Percentiles rank a stretch among this genome's conserved stretches.
phyloP scores from a whole-genome alignment of 2,797 vertebrate species.

The Dryobates pubescens region DNA sequence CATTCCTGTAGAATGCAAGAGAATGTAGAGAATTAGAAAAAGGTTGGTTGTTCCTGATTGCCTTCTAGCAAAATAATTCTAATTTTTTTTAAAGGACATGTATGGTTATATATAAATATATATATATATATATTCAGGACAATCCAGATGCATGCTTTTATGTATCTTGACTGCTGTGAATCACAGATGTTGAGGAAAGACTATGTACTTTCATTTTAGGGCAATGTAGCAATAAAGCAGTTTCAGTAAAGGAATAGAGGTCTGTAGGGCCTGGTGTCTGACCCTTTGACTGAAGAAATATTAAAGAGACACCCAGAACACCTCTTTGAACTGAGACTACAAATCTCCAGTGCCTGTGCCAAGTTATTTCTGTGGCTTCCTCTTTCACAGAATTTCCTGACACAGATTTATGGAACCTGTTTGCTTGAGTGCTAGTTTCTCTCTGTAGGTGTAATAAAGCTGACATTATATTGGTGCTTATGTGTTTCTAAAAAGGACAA shows the following conservation, averaged over 20 bases:
- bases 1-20: background rate
- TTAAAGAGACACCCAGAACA: background rate
- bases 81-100: too few species aligned
- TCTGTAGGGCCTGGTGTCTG: background rate
- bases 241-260: background rate
- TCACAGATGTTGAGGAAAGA: background rate
- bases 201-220: background rate
- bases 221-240: background rate
- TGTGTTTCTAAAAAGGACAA: background rate
- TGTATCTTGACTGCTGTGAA: background rate
- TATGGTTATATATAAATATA: too few species aligned
- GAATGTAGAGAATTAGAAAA: background rate
- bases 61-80: background rate
- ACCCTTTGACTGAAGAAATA: background rate
- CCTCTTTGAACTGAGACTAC: background rate
- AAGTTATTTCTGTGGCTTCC: conserved; percentile 13
- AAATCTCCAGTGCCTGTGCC: background rate
- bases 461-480: background rate
- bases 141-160: background rate
- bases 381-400: background rate
- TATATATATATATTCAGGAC: background rate
- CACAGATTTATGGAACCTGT: background rate
- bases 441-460: background rate
- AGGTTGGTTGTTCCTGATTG: background rate
- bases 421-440: background rate